Conservation (phyloP, 2,888 invertebrate species). For the Thereva unica region DNA sequence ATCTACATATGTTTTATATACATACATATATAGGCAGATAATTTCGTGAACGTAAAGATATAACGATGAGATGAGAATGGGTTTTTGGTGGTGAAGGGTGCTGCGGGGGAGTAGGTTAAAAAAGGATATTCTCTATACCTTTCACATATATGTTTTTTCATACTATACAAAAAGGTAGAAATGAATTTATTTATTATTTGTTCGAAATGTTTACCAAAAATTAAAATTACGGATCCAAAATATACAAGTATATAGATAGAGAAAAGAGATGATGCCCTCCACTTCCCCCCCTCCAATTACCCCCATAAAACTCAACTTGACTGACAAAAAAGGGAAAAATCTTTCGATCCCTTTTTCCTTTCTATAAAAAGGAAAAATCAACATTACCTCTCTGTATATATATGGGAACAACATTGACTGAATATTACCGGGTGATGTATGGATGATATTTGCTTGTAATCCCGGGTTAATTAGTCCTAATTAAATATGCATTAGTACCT, state of each 20-base stretch:
- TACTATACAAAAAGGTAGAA: constrained; percentile 12
- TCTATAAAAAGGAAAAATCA: constrained; percentile 28
- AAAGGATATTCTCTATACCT: too few species aligned
- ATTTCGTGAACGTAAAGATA: too few species aligned
- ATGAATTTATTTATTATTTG: constrained; percentile 35
- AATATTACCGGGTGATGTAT: constrained; percentile 7
- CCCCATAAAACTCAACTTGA: constrained; percentile 1
- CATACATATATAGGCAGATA: too few species aligned
- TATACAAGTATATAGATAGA: too few species aligned
- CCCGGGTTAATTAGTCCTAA: constrained; percentile 49
- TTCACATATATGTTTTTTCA: neutral
- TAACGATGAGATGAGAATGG: too few species aligned
- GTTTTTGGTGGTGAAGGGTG: too few species aligned
- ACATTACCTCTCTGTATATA: constrained; percentile 7
- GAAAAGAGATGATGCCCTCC: neutral
- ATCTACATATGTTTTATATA: too few species aligned
- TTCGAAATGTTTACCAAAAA: constrained; percentile 33
- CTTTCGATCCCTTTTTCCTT: constrained; percentile 32
- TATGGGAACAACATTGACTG: constrained; percentile 22
- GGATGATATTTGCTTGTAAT: constrained; percentile 32
- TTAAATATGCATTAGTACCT: constrained; percentile 49
- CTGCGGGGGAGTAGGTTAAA: too few species aligned
- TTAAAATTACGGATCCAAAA: constrained; percentile 8
- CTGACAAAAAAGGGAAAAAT: constrained; percentile 20
- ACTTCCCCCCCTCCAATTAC: neutral